Percentiles rank a stretch among this genome's conserved stretches.
phyloP scores from a whole-genome alignment of 2,797 vertebrate genomes.

The Rallus crepitans region DNA sequence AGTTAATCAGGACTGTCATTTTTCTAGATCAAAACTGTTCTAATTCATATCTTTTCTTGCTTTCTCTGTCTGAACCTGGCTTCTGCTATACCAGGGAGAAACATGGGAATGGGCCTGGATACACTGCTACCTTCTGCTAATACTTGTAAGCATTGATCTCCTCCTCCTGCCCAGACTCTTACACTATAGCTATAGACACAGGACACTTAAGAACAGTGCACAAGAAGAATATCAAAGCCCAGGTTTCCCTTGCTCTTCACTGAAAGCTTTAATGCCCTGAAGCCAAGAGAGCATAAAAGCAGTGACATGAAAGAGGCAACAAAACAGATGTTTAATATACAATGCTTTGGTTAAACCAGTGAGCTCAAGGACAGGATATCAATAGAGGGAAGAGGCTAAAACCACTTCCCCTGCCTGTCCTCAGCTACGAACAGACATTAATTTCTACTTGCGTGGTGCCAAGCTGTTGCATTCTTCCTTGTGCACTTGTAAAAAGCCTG shows the following conservation, averaged over 20 bases:
- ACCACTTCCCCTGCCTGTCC: background rate
- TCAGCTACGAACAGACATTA: background rate
- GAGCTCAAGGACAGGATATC: background rate
- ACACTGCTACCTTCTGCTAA: background rate
- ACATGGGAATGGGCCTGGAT: background rate
- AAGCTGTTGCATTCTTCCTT: background rate
- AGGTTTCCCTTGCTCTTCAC: background rate
- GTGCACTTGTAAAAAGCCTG: background rate
- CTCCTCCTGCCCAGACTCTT: background rate
- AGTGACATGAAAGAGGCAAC: background rate
- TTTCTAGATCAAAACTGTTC: background rate
- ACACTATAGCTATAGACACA: background rate
- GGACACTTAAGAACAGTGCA: background rate
- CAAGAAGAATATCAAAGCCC: background rate
- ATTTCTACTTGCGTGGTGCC: background rate
- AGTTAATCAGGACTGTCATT: background rate
- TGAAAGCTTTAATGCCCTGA: background rate
- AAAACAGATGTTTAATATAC: background rate
- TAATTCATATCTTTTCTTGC: background rate
- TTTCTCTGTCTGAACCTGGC: background rate
- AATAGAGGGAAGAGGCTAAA: background rate
- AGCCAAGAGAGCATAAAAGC: background rate
- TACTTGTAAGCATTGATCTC: fast-evolving
- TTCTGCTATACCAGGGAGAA: background rate
- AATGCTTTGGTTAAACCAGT: background rate